Conservation (phyloP, 2,888 invertebrate species). For the Mythimna ferrago region DNA sequence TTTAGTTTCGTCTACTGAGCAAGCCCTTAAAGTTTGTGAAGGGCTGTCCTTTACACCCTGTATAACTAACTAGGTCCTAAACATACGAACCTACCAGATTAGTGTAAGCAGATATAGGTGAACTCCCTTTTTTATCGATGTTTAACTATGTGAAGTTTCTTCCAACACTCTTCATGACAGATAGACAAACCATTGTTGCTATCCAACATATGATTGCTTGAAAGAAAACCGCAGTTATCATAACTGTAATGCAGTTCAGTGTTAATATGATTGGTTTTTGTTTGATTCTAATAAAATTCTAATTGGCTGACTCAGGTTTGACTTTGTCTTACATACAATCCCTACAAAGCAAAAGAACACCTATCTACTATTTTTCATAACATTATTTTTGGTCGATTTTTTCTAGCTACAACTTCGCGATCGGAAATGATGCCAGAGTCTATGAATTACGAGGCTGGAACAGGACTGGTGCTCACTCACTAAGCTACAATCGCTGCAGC, state of each 20-base stretch:
- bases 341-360: background rate
- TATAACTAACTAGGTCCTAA: background rate
- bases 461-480: conserved; percentile 89
- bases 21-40: no score
- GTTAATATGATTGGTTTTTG: background rate
- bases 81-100: no score
- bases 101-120: no score
- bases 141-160: background rate
- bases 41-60: no score
- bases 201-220: background rate
- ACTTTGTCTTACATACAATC: background rate
- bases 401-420: conserved; percentile 90
- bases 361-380: background rate
- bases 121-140: no score
- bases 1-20: no score
- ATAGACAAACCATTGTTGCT: background rate
- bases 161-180: background rate
- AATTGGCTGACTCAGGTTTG: background rate
- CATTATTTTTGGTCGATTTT: background rate
- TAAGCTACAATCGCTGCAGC: conserved; percentile 77
- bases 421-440: conserved; percentile 92
- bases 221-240: background rate
- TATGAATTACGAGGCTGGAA: conserved; percentile 92
- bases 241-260: background rate
- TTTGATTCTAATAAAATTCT: background rate